Evolutionary conservation across 64 coral and sea anemone species (phyloP).

Genomic region (Montipora foliosa): DNA sequence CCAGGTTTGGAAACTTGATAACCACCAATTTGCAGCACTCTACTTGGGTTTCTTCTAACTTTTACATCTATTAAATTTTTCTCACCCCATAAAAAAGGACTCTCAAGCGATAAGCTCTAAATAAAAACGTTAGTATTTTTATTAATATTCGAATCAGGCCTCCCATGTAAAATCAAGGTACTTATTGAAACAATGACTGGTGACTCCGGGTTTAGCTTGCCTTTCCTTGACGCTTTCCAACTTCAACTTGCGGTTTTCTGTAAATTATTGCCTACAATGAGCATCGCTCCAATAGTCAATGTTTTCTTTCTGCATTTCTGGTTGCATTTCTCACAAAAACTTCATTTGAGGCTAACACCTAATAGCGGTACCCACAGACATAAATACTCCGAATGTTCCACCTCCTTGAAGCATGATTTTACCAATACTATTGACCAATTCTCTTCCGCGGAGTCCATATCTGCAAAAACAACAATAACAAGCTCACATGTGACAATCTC

Average conservation of each 20-base stretch:
- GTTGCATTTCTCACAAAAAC: not conserved
- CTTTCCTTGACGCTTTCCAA: not conserved
- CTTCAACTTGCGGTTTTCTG: not conserved
- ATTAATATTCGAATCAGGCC: no score
- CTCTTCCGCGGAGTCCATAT: conserved; percentile 93
- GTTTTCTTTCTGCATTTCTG: not conserved
- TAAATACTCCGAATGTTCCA: conserved; percentile 97
- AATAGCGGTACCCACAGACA: conserved; percentile 97
- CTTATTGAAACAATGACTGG: not conserved
- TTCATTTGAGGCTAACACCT: conserved; percentile 67
- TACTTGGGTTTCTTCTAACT: no score
- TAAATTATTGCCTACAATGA: not conserved
- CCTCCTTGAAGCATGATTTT: conserved; percentile 99
- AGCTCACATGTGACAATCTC: not conserved
- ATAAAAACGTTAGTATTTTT: no score
- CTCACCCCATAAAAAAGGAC: no score
- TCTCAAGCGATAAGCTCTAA: no score
- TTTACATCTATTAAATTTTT: no score
- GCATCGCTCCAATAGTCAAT: not conserved
- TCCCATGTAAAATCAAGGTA: no score
- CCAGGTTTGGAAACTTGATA: no score
- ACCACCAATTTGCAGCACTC: no score
- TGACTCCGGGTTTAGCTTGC: not conserved
- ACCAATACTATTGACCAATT: conserved; percentile 86
- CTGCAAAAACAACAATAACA: conserved; percentile 14